These are phyloP conservation scores for Chelon labrosus DNA, from an alignment of 2,797 vertebrate genomes.

Conservation along the genomic window DNA sequence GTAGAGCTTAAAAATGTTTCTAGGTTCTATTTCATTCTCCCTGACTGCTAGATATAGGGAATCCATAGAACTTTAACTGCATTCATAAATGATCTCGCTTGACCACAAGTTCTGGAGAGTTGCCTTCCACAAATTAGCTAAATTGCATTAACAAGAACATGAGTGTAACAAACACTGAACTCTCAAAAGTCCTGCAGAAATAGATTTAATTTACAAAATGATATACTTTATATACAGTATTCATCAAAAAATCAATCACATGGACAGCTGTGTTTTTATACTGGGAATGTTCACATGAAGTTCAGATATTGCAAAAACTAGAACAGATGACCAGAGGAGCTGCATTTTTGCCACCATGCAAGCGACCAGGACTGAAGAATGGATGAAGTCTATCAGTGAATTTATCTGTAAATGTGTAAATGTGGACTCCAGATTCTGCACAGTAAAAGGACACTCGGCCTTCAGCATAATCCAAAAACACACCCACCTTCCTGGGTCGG, in stretches of 20 bases:
- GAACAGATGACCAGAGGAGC: constrained; percentile 79
- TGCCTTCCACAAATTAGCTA: too few species aligned
- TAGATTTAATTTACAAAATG: neutral
- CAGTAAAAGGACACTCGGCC: constrained; percentile 85
- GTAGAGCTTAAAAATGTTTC: too few species aligned
- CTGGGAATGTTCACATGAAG: neutral
- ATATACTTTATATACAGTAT: too few species aligned
- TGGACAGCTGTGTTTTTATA: neutral
- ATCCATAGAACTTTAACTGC: too few species aligned
- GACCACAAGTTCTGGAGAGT: too few species aligned
- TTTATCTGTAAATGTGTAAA: constrained; percentile 82
- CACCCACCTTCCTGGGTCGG: constrained; percentile 75
- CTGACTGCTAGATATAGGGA: too few species aligned
- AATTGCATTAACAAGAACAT: too few species aligned
- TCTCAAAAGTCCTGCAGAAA: too few species aligned
- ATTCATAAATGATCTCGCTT: too few species aligned
- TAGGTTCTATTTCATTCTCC: too few species aligned
- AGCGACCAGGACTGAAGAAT: constrained; percentile 83
- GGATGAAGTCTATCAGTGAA: constrained; percentile 84
- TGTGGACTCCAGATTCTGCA: constrained; percentile 79
- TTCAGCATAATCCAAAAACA: constrained; percentile 82
- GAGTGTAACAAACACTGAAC: too few species aligned
- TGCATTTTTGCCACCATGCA: constrained; percentile 81
- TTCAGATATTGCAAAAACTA: constrained; percentile 83
- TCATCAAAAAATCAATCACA: too few species aligned